Evolutionary conservation across 1,140 invertebrate species (phyloP), one percentile per base, ranked within the genome.

Genomic region (Lepidurus couesii): DNA sequence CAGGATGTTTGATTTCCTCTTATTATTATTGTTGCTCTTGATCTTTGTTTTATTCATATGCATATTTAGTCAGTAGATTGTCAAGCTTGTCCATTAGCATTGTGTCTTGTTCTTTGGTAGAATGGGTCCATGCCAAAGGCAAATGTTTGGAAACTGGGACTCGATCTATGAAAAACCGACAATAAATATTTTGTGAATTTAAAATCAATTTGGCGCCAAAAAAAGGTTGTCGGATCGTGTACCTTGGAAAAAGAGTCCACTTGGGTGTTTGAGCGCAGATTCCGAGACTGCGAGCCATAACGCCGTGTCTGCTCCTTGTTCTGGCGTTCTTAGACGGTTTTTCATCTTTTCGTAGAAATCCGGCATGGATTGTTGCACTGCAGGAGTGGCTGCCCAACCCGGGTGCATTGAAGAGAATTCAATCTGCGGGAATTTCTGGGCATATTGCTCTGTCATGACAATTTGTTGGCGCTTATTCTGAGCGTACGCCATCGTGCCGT

Each of bases 331-430:
- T 75, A 88, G 82, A 45, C 82, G 81, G 42, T 84, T 82, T 81
- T 88, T 85, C 84, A 87, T 87, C 81, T 85, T 85, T 42, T 83
- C 83, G 81, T 87, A 85, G 80, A 88, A 88, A 53, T 84, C 83
- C 1, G 87, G 87, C 83, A 88, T 86, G 13, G 87, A 83, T 24
- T 81, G 81, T 74, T 83, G 80, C 24, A 88, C 85, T 79, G 85
- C 87, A 77, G 85, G 84, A 24, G 87, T 88, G 79, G 87, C 87
- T 8, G 86, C 86, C 88, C 88, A 88, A 34, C 88, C 88, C 7
- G 87, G 87, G 81, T 88, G 87, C 86, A 87, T 87, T 47, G 82
- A 81, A 26, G 85, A 86, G 81, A 88, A 88, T 78, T 87, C 85
- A 65, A 88, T 82, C 16, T 83, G 83, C 26, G 87, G 85, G 81